Base-by-base conservation (phyloP, 2,888 invertebrate species). In the Watsonalla cultraria region DNA sequence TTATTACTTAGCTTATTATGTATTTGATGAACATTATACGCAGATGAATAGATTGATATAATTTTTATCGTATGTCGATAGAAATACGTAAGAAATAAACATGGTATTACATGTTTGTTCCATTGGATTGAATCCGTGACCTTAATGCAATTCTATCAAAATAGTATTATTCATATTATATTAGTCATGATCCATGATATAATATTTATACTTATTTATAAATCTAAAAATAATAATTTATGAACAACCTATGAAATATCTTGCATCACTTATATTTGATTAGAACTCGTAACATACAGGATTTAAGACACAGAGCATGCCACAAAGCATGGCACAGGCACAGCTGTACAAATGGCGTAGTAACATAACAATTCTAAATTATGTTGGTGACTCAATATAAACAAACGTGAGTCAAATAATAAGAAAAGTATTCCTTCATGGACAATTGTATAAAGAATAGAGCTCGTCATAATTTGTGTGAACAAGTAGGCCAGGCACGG, bases 401-500 rank as follows among this genome's bases (percentile, higher is more conserved):
- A 51, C 39, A 55, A 56, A 55, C 48, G 55, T 46, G 46, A 50
- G 45, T 51, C 54, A 49, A 39, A 37, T 35, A 13, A 24, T 5
- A 35, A 49, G 6, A 2, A n/a, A 45, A 37, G 49, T 57, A 49
- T 54, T 57, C 49, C 37, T 59, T 60, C 57, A 54, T 51, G 49
- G 58, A 59, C 52, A 57, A 39, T 55, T 49, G 59, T 57, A 57
- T 58, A 65, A 55, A 60, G 64, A 54, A 57, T 57, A 64, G 56
- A 59, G 64, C 56, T 62, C 59, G 62, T 68, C 57, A 52, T 65
- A 68, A 68, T 72, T 70, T 69, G 49, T 66, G 54, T 72, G 70
- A 69, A 63, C 71, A 84, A 84, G 77, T 82, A 75, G 84, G 78
- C 54, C 77, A 66, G 48, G 67, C 76, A 80, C 80, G 76, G 78